Conservation (phyloP, 2,888 invertebrate genomes). For the Drosophila cyrtoloma region DNA sequence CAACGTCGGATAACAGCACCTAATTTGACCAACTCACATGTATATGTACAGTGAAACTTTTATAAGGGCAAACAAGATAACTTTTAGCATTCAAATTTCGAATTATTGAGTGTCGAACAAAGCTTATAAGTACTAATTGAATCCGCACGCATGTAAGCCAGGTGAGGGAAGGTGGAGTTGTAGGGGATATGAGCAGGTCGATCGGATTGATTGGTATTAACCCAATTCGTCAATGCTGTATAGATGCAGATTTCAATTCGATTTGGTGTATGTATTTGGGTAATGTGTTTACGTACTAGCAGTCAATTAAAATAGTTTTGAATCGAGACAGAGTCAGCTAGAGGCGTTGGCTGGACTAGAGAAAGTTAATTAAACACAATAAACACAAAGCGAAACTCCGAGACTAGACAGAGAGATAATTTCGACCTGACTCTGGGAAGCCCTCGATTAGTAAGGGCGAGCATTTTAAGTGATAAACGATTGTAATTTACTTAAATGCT, state of each 20-base stretch:
- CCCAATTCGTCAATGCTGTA: neutral
- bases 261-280: neutral
- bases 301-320: slow-evolving; percentile 6
- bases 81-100: slow-evolving; percentile 1
- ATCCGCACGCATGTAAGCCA: neutral
- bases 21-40: neutral
- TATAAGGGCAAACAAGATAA: neutral
- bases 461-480: slow-evolving; percentile 40
- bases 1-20: neutral
- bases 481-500: slow-evolving; percentile 19
- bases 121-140: slow-evolving; percentile 5
- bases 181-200: neutral
- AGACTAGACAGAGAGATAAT: neutral
- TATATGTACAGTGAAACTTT: slow-evolving; percentile 4
- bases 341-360: slow-evolving; percentile 45
- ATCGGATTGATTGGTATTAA: slow-evolving; percentile 1
- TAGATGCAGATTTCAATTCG: neutral
- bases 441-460: neutral
- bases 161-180: neutral
- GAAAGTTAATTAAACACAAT: slow-evolving; percentile 62
- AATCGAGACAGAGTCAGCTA: slow-evolving; percentile 31
- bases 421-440: neutral
- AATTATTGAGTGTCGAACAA: neutral
- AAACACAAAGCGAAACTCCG: slow-evolving; percentile 9
- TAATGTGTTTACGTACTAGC: neutral